Evolutionary conservation across 1,140 invertebrate species (phyloP), one percentile per base, ranked within the genome.

Genomic region (Drosophila lowei): DNA sequence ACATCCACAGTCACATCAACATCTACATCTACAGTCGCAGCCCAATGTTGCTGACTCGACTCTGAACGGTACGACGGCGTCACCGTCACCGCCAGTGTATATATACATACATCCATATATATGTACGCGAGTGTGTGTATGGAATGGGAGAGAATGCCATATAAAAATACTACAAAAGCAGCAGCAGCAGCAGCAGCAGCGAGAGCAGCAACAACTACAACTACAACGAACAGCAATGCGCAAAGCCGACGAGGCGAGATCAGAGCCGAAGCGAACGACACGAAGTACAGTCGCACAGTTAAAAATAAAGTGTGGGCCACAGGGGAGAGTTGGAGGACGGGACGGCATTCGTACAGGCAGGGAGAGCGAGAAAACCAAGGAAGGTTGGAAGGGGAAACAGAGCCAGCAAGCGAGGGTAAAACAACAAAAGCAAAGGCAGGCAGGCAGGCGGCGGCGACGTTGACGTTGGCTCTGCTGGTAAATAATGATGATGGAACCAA

Each of bases 261-360:
- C 66, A 65, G 56, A 83, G 58, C 83, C 74, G 75, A 74, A 79
- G 70, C 73, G 64, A 81, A 74, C 74, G 79, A 79, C 67, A 77
- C 76, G 76, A 79, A 80, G 86, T 90, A 90, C 86, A 90, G 86
- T 90, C 86, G 81, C 86, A 90, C 76, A 83, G 86, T 79, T 90
- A 90, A 90, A 90, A 90, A 90, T 90, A 89, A 89, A 89, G 79
- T 73, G 64, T 74, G 68, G 84, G 76, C 63, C 52, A 58, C 34
- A 28, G 66, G 67, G 61, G 49, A 56, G 81, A 62, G 68, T 18
- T 13, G 43, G 43, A 59, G 43, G 50, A 30, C 55, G 58, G 34
- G 53, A 48, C 61, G 65, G 61, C 38, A 53, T 23, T 49, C 60
- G 63, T 50, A 70, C 49, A 61, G 53, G 62, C 57, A 65, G 70